These are phyloP conservation scores for Echiichthys vipera DNA, from an alignment of 2,797 vertebrate species.

Conservation along the genomic window DNA sequence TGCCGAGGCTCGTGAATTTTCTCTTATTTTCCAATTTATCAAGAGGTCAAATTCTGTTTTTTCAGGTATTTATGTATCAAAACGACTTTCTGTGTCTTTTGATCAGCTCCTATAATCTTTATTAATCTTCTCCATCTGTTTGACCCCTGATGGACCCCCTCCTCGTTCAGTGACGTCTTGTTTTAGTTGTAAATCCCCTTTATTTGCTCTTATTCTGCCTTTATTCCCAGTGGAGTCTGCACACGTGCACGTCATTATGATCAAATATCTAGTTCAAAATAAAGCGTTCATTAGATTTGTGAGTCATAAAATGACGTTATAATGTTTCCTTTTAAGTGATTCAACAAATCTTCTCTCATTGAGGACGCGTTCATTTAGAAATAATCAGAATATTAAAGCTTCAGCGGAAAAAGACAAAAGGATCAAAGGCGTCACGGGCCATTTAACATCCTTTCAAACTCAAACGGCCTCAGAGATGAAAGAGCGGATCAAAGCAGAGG, in stretches of 20 bases:
- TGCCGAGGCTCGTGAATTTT: too few relatives aligned
- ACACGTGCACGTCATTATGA: background rate
- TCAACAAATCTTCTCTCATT: background rate
- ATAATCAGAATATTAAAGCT: constrained; percentile 11
- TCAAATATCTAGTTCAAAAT: background rate
- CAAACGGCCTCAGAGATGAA: constrained; percentile 13
- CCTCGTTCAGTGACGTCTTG: too few relatives aligned
- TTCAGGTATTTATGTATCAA: too few relatives aligned
- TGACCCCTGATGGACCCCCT: too few relatives aligned
- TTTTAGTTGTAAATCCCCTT: too few relatives aligned
- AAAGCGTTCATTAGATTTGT: background rate
- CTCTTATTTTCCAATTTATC: too few relatives aligned
- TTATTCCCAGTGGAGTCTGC: background rate
- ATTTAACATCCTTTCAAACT: constrained; percentile 33
- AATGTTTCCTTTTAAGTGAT: background rate
- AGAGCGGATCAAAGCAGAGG: constrained; percentile 17
- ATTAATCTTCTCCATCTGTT: too few relatives aligned
- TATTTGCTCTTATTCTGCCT: background rate
- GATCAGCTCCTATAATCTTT: too few relatives aligned
- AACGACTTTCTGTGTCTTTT: too few relatives aligned
- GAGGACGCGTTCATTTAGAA: background rate
- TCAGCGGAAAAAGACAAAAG: background rate
- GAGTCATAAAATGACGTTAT: background rate
- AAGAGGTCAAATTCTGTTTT: too few relatives aligned
- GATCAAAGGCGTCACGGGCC: constrained; percentile 36